phyloP scores from a whole-genome alignment of 2,888 invertebrate genomes.

The Nomada flava region DNA sequence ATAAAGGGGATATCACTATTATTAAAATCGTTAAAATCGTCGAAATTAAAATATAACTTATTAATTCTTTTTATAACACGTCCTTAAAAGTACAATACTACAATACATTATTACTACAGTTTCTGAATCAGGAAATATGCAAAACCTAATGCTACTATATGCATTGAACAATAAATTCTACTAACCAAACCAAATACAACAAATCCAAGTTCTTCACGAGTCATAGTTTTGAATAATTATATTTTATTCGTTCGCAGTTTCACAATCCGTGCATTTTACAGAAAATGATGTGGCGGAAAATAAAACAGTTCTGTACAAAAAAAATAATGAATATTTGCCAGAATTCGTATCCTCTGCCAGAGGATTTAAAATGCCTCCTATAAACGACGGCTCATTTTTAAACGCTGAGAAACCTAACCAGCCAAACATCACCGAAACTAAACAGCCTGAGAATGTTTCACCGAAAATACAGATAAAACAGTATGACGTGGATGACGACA shows the following conservation, averaged over 20 bases:
- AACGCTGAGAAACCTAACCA: not conserved
- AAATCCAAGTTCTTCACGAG: no score
- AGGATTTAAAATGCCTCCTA: not conserved
- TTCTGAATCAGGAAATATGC: no score
- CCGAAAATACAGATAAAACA: constrained; percentile 66
- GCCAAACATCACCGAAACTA: not conserved
- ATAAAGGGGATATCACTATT: no score
- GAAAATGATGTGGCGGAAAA: constrained; percentile 25
- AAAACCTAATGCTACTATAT: no score
- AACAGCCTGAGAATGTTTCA: not conserved
- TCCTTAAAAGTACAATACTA: no score
- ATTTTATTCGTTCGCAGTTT: not conserved
- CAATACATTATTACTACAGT: no score
- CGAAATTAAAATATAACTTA: no score
- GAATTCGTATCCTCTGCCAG: not conserved
- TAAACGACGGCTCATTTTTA: not conserved
- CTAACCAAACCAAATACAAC: no score
- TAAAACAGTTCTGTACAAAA: not conserved
- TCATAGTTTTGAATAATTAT: no score
- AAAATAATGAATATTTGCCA: not conserved
- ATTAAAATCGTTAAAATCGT: no score
- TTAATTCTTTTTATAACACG: no score
- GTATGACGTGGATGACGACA: constrained; percentile 69
- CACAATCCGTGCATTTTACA: not conserved
- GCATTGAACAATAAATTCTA: no score